phyloP scores from a whole-genome alignment of 2,888 invertebrate genomes.

The Philhelius pedissequus region DNA sequence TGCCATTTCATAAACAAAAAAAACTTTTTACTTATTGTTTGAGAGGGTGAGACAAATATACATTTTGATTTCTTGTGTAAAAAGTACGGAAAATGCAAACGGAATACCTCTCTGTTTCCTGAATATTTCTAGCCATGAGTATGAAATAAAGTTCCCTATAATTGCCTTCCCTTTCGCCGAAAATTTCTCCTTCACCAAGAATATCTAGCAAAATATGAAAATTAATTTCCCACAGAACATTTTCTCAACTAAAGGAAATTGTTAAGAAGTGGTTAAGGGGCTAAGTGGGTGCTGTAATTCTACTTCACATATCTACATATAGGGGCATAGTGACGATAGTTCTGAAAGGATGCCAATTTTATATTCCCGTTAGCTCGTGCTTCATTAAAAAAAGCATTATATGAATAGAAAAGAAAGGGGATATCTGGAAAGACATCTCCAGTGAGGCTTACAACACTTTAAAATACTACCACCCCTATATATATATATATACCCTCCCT shows the following conservation, averaged over 20 bases:
- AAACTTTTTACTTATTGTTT: slow-evolving; percentile 38
- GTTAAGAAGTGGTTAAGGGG: background rate
- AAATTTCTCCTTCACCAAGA: slow-evolving; percentile 23
- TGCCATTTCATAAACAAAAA: slow-evolving; percentile 62
- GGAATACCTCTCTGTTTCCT: slow-evolving; percentile 37
- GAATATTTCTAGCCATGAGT: background rate
- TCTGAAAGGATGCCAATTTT: slow-evolving; percentile 16
- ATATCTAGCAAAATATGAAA: slow-evolving; percentile 59
- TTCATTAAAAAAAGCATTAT: slow-evolving; percentile 13
- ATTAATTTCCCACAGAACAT: slow-evolving; percentile 57
- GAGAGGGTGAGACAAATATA: background rate
- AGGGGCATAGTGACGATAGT: background rate
- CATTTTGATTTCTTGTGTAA: background rate
- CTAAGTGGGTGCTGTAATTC: background rate
- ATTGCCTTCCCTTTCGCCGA: background rate
- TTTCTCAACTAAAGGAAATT: background rate
- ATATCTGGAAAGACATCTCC: slow-evolving; percentile 40
- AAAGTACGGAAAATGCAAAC: slow-evolving; percentile 39
- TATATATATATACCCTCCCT: background rate
- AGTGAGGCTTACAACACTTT: slow-evolving; percentile 19
- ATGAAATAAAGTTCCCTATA: background rate
- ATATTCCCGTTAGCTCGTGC: slow-evolving; percentile 2
- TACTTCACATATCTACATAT: background rate
- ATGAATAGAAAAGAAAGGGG: background rate
- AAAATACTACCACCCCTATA: background rate